phyloP scores from a whole-genome alignment of 2,888 invertebrate genomes.

The Athalia circularis region DNA sequence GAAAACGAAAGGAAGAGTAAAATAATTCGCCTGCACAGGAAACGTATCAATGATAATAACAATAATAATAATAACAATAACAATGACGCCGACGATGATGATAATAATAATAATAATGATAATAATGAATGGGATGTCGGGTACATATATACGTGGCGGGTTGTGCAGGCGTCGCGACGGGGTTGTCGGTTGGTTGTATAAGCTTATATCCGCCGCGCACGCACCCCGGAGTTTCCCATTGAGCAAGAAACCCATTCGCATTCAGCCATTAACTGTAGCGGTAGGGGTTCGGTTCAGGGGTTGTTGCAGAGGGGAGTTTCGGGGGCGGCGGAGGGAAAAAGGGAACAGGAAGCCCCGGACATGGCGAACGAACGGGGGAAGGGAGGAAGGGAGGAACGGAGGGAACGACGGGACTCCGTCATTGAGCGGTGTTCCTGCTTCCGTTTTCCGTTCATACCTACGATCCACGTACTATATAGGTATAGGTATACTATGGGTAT shows the following conservation, averaged over 20 bases:
- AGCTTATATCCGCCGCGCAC: conserved; percentile 57
- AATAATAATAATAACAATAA: too few relatives aligned
- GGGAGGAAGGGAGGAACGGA: neutral
- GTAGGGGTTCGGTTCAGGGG: conserved; percentile 48
- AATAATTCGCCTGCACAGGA: too few relatives aligned
- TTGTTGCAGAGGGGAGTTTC: conserved; percentile 28
- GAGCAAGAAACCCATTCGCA: conserved; percentile 67
- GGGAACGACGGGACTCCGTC: conserved; percentile 59
- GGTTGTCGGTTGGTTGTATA: conserved; percentile 5
- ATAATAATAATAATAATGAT: too few relatives aligned
- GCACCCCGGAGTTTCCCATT: conserved; percentile 64
- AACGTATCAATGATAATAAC: too few relatives aligned
- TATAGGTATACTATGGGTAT: neutral
- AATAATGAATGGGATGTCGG: too few relatives aligned
- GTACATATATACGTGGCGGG: too few relatives aligned
- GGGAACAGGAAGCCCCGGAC: conserved; percentile 27
- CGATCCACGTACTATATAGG: conserved; percentile 51
- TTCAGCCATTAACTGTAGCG: conserved; percentile 55
- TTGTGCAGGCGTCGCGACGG: neutral
- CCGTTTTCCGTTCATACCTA: conserved; percentile 68
- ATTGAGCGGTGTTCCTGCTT: conserved; percentile 67
- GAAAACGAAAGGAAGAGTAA: too few relatives aligned
- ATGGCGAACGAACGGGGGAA: too few relatives aligned
- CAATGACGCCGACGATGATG: too few relatives aligned
- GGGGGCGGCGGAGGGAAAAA: too few relatives aligned